phyloP scores from a whole-genome alignment of 2,888 invertebrate genomes.

The Trichopria drosophilae region DNA sequence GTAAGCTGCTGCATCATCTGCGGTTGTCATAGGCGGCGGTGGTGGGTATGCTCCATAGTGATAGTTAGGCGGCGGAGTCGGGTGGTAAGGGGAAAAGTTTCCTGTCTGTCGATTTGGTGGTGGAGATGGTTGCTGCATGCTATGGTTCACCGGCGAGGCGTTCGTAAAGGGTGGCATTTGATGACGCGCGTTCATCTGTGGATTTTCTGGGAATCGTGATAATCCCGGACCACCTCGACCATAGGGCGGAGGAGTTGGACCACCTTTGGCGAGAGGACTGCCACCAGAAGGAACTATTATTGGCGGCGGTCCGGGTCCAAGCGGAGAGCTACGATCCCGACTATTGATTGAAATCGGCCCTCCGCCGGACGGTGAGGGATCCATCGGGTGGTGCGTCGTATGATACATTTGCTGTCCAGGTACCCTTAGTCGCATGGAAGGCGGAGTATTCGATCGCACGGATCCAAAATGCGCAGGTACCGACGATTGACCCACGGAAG shows the following conservation, averaged over 20 bases:
- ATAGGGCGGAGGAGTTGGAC: slow-evolving; percentile 54
- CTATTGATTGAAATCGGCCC: slow-evolving; percentile 59
- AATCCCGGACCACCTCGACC: slow-evolving; percentile 53
- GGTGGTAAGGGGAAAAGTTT: slow-evolving; percentile 58
- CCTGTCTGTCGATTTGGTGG: slow-evolving; percentile 53
- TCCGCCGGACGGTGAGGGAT: slow-evolving; percentile 63
- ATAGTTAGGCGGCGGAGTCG: slow-evolving; percentile 60
- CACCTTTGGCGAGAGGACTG: slow-evolving; percentile 48
- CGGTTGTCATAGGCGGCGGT: slow-evolving; percentile 55
- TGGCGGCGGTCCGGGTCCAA: slow-evolving; percentile 45
- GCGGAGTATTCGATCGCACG: slow-evolving; percentile 51
- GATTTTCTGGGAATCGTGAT: slow-evolving; percentile 47
- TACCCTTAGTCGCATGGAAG: slow-evolving; percentile 55
- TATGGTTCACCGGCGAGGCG: slow-evolving; percentile 47
- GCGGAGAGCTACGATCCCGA: slow-evolving; percentile 45
- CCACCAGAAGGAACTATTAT: slow-evolving; percentile 32
- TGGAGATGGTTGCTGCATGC: slow-evolving; percentile 54
- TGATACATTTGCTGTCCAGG: slow-evolving; percentile 57
- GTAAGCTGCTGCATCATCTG: slow-evolving; percentile 57
- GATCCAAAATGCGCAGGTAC: slow-evolving; percentile 54
- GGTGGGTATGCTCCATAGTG: slow-evolving; percentile 59
- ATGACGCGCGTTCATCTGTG: slow-evolving; percentile 42
- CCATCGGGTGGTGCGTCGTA: slow-evolving; percentile 60
- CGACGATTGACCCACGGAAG: slow-evolving; percentile 41
- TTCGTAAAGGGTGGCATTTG: slow-evolving; percentile 52